These are phyloP conservation scores for Lamproptera curius DNA, from an alignment of 2,888 invertebrate genomes.

Conservation along the genomic window DNA sequence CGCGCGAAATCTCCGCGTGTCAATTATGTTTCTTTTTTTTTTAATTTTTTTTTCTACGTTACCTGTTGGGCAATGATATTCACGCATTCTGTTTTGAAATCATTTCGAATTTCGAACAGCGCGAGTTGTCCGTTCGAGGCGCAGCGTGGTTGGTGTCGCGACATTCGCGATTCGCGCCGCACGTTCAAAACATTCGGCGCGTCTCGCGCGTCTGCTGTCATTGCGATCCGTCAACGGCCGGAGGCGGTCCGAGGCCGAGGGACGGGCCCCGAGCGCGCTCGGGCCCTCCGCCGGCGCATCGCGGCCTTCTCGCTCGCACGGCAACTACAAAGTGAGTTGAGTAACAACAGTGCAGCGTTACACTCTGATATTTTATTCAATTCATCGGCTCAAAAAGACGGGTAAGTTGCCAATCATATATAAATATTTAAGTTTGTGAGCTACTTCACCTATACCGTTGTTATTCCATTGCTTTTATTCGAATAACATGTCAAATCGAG, in stretches of 20 bases:
- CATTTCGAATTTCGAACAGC: not conserved
- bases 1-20: conserved; percentile 8
- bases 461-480: not conserved
- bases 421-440: conserved; percentile 21
- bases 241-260: conserved; percentile 49
- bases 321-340: conserved; percentile 53
- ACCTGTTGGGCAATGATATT: conserved; percentile 17
- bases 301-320: conserved; percentile 37
- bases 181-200: conserved; percentile 55
- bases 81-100: conserved; percentile 16
- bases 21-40: not conserved
- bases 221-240: conserved; percentile 44
- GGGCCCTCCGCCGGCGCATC: conserved; percentile 45
- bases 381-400: conserved; percentile 24
- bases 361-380: conserved; percentile 33
- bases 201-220: conserved; percentile 55
- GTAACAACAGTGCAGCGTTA: conserved; percentile 46
- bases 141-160: conserved; percentile 21
- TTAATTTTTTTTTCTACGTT: conserved; percentile 11
- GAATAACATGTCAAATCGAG: conserved; percentile 8
- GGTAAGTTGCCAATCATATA: conserved; percentile 46
- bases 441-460: conserved; percentile 15
- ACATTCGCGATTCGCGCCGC: conserved; percentile 49
- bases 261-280: conserved; percentile 48
- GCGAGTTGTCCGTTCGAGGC: not conserved